Evolutionary conservation across 2,888 invertebrate genomes (phyloP).

Genomic region (Nomada ferruginata): DNA sequence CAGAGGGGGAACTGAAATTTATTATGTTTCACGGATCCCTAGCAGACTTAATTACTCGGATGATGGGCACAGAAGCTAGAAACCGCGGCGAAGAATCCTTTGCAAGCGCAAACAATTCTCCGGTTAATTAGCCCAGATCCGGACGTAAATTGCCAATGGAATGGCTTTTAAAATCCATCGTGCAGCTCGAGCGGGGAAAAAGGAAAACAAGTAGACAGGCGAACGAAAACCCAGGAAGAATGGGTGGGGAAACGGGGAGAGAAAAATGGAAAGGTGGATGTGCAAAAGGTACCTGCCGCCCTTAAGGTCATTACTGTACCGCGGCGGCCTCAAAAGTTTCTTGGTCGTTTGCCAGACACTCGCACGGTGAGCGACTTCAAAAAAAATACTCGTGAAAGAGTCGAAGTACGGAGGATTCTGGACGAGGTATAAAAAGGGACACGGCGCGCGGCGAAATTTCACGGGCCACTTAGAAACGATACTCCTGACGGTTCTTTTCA

Average conservation of each 20-base stretch:
- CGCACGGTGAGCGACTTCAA: conserved; percentile 21
- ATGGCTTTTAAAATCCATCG: conserved; percentile 41
- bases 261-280: neutral
- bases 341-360: conserved; percentile 52
- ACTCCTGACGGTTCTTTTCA: conserved; percentile 52
- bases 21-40: conserved; percentile 53
- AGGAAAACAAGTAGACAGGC: neutral
- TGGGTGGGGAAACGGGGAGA: neutral
- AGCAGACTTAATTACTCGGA: conserved; percentile 57
- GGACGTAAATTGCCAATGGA: conserved; percentile 52
- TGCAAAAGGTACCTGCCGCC: conserved; percentile 19
- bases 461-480: conserved; percentile 52
- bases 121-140: conserved; percentile 49
- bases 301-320: conserved; percentile 42
- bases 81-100: conserved; percentile 44
- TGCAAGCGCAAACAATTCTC: conserved; percentile 47
- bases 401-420: neutral
- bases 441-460: conserved; percentile 18
- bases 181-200: neutral
- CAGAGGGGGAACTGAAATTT: conserved; percentile 5
- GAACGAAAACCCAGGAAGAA: neutral
- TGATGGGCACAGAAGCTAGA: conserved; percentile 51
- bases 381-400: conserved; percentile 32
- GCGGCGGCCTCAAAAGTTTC: conserved; percentile 41
- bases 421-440: conserved; percentile 2